Base-by-base conservation (phyloP, 1,140 invertebrate genomes). In the Lerema accius region DNA sequence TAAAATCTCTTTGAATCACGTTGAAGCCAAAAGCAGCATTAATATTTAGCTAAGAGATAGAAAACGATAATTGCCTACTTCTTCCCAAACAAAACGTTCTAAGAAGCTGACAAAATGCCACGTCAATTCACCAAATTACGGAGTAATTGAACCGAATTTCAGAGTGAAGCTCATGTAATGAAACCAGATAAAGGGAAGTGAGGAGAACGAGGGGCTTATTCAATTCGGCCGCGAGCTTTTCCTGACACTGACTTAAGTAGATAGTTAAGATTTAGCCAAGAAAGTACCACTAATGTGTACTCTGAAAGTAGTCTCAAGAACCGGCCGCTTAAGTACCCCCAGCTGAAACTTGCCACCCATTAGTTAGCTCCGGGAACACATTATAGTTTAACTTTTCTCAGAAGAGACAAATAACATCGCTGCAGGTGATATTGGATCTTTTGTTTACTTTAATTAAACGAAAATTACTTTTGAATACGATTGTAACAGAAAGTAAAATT, bases 241-340 rank as follows among this genome's bases (percentile, higher is more conserved):
- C 71, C 80, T 83, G 80, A 82, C 80, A 82, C 73, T 83, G 82
- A 77, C 77, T 85, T 86, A 86, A 89, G 84, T 86, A 82, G 80
- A 85, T 87, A 89, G 84, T 87, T 87, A 83, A 85, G 86, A 85
- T 87, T 85, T 86, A 78, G 78, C 73, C 78, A 74, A 76, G 77
- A 77, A 86, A 82, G 67, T 71, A 73, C 73, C 82, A 75, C 78
- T 89, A 89, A 89, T 86, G 86, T 87, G 80, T 86, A 78, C 84
- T 86, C 72, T 73, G 84, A 86, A 89, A 86, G 83, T 86, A 84
- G 82, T 81, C 79, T 78, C 78, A 79, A 78, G 82, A 85, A 84
- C 84, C 80, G 80, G 80, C 81, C 76, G 73, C 80, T 82, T 83
- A 84, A 84, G 78, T 86, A 86, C 79, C 79, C 77, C 73, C 78